Evolutionary conservation across 2,113 vertebrate species (phyloP).

Genomic region (Lagenorhynchus albirostris): DNA sequence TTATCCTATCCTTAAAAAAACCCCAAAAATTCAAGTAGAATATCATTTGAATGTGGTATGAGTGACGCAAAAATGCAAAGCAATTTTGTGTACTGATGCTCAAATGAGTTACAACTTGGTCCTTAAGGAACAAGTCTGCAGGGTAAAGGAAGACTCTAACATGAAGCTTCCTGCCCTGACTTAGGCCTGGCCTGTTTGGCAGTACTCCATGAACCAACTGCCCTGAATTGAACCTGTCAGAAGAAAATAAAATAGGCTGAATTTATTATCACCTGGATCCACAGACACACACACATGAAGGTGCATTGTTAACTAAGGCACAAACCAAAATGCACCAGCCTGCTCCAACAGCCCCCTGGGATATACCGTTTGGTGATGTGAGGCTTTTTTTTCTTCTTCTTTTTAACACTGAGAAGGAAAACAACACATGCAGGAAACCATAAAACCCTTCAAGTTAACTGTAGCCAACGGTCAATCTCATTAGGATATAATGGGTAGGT

Average conservation of each 20-base stretch:
- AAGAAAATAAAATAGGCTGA: conserved; percentile 41
- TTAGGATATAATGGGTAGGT: conserved; percentile 51
- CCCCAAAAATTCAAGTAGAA: neutral
- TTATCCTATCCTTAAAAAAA: neutral
- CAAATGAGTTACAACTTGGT: neutral
- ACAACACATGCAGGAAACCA: conserved; percentile 82
- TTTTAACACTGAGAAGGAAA: conserved; percentile 72
- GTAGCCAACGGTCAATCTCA: conserved; percentile 78
- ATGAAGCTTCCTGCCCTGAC: conserved; percentile 13
- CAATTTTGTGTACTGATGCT: neutral
- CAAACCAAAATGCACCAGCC: neutral
- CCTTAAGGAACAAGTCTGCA: neutral
- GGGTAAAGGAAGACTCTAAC: neutral
- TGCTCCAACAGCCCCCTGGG: conserved; percentile 53
- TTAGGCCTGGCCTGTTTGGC: conserved; percentile 10
- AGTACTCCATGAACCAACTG: conserved; percentile 22
- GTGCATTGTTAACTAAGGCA: neutral
- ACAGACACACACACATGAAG: neutral
- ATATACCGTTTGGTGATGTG: conserved; percentile 64
- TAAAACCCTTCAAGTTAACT: conserved; percentile 82
- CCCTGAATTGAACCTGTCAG: conserved; percentile 38
- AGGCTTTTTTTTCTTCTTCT: conserved; percentile 61
- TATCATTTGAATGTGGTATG: neutral
- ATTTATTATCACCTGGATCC: conserved; percentile 38
- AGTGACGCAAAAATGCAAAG: neutral